Evolutionary conservation across 1,140 invertebrate species (phyloP), one percentile per base, ranked within the genome.

Genomic region (Pantala flavescens): DNA sequence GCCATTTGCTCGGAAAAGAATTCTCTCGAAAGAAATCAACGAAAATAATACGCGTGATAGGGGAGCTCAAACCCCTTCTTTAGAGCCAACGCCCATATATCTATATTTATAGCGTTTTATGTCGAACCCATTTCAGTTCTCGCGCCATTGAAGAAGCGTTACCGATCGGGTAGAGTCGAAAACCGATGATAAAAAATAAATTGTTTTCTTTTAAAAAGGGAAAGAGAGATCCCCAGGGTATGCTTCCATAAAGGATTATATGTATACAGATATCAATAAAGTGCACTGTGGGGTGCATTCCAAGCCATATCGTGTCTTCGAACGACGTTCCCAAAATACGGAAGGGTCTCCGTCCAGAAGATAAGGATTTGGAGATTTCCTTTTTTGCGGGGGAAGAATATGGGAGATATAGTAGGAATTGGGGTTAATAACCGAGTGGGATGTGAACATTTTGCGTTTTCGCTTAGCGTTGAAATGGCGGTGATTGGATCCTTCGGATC

Each of bases 41-140:
- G 28, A 36, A 36, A 36, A 36, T 36, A 36, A 36, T 36, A 2
- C 28, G 28, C 28, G 28, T 2, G 28, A 36, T 5, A 9, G 9
- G 9, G 28, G 28, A 36, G 9, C 28, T 2, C 12, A 36, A 36
- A 63, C 49, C 12, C 49, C n/a, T 12, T 63, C 12, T 21, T 21
- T 21, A 19, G 5, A 63, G 3, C 12, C n/a, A 63, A 63, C 49
- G n/a, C 49, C 49, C 3, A 63, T 63, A 63, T 63, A 63, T 63
- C 49, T 63, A 63, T 63, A 63, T 63, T 63, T 63, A 63, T 63
- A 63, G 49, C 49, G 5, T 63, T 63, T 63, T 63, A 63, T 63
- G 49, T 12, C 3, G 12, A 63, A 63, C 49, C 49, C 49, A 63
- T 63, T 63, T 63, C 49, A 63, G 49, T 63, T 63, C 49, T 63